Evolutionary conservation across 1,140 invertebrate species (phyloP), one percentile per base, ranked within the genome.

Genomic region (Aphis craccivora): DNA sequence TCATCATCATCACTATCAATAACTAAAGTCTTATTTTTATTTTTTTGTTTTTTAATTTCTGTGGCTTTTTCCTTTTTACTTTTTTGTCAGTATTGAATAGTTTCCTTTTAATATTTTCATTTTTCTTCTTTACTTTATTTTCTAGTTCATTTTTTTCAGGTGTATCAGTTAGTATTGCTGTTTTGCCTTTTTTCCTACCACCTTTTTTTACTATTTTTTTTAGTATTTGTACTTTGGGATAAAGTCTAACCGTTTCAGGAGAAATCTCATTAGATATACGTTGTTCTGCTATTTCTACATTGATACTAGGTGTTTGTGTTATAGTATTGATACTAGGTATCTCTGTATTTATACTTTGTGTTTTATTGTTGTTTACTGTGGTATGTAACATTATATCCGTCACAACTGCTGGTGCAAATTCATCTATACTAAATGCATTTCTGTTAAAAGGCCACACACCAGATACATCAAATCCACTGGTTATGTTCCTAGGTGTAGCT

Each of bases 371-470:
- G 30, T 30, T 30, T 48, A 2, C 23, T 48, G 25, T 48, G 45
- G 22, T 18, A 22, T 88, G n/a, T 37, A 53, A 18, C 22, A 53
- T 20, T n/a, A 88, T 53, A n/a, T 88, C n/a, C 53, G 87, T 88
- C 1, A 88, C 48, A 88, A 51, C 0, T 53, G 88, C 22, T 53
- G 51, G 51, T 3, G 51, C 20, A 81, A 37, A 81, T 35, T 91
- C 90, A 81, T 94, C 94, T 25, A 95, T 94, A 45, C 94, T 60
- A 94, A 95, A 95, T 51, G 95, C 94, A 83, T 95, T 90, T 45
- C 94, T 45, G 94, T 95, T 95, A 37, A 95, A 95, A 23, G 95
- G 95, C 88, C 43, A 95, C 84, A 95, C 95, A 90, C 95, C 95
- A 8, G 93, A 93, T 1, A 90, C 94, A 84, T 76, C 81, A 94